A percentile compares a stretch with the other conserved stretches of the same genome.
phyloP scores from a whole-genome alignment of 2,113 vertebrate species.

The Oreochromis tanganicae region DNA sequence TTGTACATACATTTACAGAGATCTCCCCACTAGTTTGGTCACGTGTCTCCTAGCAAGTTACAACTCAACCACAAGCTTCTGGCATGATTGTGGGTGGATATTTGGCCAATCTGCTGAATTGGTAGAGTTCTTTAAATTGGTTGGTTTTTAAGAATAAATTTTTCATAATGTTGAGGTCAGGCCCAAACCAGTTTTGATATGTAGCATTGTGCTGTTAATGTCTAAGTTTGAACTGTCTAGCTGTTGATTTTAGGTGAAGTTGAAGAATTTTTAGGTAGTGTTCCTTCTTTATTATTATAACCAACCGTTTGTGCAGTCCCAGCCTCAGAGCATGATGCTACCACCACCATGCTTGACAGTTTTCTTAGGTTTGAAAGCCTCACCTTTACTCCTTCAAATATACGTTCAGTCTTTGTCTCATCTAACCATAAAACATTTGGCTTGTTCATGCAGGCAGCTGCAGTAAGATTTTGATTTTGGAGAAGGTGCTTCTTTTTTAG shows the following conservation, averaged over 20 bases:
- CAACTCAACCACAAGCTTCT: not conserved
- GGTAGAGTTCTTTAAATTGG: not conserved
- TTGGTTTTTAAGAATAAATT: not conserved
- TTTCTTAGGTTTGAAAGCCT: not conserved
- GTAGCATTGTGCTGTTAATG: not conserved
- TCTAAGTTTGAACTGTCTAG: not conserved
- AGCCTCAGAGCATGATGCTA: not conserved
- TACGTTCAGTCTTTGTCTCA: not conserved
- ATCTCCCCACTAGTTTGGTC: not conserved
- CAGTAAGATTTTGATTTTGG: rapidly evolving
- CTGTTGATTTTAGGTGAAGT: not conserved
- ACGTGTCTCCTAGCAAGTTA: not conserved
- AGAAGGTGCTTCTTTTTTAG: no score
- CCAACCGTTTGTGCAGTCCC: not conserved
- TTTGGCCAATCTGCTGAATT: not conserved
- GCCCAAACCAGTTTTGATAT: not conserved
- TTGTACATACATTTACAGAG: not conserved
- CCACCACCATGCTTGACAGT: not conserved
- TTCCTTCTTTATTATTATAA: not conserved
- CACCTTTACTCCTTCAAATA: not conserved
- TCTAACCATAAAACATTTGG: not conserved
- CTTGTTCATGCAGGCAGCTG: not conserved
- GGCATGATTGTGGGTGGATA: not conserved
- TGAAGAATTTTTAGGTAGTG: not conserved
- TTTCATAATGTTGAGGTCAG: not conserved